Conservation (phyloP, 2,797 vertebrate genomes). For the Tenualosa thibaudeaui region DNA sequence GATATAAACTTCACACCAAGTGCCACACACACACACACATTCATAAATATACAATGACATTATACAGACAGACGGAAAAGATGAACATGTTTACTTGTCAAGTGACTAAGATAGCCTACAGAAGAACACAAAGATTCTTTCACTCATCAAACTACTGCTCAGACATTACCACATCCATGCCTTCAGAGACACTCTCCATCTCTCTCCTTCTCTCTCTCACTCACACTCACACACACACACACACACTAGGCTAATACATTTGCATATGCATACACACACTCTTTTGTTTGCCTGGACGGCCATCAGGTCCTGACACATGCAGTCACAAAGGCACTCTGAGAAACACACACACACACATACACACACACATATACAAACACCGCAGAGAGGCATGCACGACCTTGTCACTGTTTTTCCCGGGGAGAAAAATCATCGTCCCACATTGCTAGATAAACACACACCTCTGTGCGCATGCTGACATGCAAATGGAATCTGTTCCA, state of each 20-base stretch:
- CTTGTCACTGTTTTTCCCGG: conserved; percentile 19
- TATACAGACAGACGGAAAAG: not conserved
- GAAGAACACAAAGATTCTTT: not conserved
- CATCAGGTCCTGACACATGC: conserved; percentile 38
- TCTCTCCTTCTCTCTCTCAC: not conserved
- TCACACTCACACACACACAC: not conserved
- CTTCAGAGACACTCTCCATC: not conserved
- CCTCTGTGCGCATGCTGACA: conserved; percentile 24
- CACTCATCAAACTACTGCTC: not conserved
- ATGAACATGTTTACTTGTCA: not conserved
- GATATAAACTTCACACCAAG: not conserved
- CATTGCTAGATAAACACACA: not conserved
- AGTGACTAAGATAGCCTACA: not conserved
- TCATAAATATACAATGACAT: not conserved
- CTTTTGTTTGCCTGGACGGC: conserved; percentile 8
- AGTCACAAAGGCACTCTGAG: not conserved
- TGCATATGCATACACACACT: conserved; percentile 35
- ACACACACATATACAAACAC: conserved; percentile 21
- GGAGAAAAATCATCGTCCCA: not conserved
- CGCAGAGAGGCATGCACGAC: conserved; percentile 6
- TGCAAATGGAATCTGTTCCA: conserved; percentile 50
- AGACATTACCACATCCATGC: conserved; percentile 2
- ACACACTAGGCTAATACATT: not conserved
- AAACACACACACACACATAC: conserved; percentile 28
- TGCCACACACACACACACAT: not conserved